Evolutionary conservation across 1,140 invertebrate genomes (phyloP).

Genomic region (Cardiocondyla obscurior): DNA sequence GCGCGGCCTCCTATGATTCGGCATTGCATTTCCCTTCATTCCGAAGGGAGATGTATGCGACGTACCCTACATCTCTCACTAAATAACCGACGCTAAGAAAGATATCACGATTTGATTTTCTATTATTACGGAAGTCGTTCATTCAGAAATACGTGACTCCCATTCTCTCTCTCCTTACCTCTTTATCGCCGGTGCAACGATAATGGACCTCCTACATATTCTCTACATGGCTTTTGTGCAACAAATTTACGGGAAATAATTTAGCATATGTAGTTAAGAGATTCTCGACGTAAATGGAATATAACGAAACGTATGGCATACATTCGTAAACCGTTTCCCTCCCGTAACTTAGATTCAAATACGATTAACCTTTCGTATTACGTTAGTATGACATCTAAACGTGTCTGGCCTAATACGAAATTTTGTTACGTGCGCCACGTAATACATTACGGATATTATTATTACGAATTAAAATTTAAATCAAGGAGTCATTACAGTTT

Average conservation of each 20-base stretch:
- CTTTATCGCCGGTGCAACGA: not conserved
- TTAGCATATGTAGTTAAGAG: conserved; percentile 40
- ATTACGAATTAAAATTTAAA: not conserved
- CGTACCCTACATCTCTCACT: not conserved
- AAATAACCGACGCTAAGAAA: conserved; percentile 46
- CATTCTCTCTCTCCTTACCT: not conserved
- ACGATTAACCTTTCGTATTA: conserved; percentile 44
- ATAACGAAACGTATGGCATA: conserved; percentile 11
- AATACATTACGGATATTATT: conserved; percentile 3
- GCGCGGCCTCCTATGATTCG: conserved; percentile 51
- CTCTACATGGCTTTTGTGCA: conserved; percentile 27
- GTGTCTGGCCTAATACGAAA: not conserved
- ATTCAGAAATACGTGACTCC: conserved; percentile 43
- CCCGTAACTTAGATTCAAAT: conserved; percentile 19
- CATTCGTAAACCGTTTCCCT: conserved; percentile 9
- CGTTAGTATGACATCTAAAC: not conserved
- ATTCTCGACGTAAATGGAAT: conserved; percentile 39
- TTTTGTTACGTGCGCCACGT: not conserved
- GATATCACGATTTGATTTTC: conserved; percentile 48
- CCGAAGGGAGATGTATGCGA: not conserved
- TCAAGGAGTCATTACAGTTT: not conserved
- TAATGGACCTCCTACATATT: conserved; percentile 19
- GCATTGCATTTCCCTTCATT: conserved; percentile 31
- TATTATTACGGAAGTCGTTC: conserved; percentile 53
- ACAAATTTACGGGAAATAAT: conserved; percentile 42